phyloP scores from a whole-genome alignment of 1,140 invertebrate genomes.

The Diabrotica undecimpunctata region DNA sequence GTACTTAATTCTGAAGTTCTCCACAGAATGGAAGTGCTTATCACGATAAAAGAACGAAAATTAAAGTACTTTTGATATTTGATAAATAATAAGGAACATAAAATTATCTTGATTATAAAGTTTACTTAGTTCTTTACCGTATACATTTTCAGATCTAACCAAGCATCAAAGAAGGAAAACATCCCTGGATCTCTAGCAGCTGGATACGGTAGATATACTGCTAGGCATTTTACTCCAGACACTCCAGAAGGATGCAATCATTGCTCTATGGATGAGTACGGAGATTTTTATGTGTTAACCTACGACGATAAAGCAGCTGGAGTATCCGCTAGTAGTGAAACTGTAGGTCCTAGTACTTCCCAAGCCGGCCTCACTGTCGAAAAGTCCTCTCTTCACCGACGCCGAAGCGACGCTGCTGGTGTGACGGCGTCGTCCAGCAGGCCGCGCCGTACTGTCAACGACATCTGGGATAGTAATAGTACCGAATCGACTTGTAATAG shows the following conservation, averaged over 20 bases:
- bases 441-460: constrained; percentile 31
- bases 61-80: too few species aligned
- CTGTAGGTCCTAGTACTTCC: neutral
- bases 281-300: constrained; percentile 57
- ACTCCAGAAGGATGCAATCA: constrained; percentile 84
- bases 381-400: neutral
- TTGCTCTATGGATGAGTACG: constrained; percentile 72
- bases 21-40: too few species aligned
- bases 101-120: too few species aligned
- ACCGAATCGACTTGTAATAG: constrained; percentile 29
- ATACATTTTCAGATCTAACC: constrained; percentile 5
- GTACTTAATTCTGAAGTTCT: too few species aligned
- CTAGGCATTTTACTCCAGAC: constrained; percentile 75
- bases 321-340: neutral
- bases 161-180: constrained; percentile 40
- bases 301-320: constrained; percentile 71
- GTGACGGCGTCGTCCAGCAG: neutral
- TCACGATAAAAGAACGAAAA: too few species aligned
- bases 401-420: neutral
- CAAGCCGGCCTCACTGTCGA: neutral
- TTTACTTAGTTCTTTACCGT: neutral
- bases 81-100: too few species aligned
- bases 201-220: constrained; percentile 63
- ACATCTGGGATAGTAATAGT: constrained; percentile 39
- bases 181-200: constrained; percentile 41